Percentiles rank a stretch among this genome's conserved stretches.
Conservation (phyloP, 2,797 vertebrate species). For the Craterocephalus amniculus region DNA sequence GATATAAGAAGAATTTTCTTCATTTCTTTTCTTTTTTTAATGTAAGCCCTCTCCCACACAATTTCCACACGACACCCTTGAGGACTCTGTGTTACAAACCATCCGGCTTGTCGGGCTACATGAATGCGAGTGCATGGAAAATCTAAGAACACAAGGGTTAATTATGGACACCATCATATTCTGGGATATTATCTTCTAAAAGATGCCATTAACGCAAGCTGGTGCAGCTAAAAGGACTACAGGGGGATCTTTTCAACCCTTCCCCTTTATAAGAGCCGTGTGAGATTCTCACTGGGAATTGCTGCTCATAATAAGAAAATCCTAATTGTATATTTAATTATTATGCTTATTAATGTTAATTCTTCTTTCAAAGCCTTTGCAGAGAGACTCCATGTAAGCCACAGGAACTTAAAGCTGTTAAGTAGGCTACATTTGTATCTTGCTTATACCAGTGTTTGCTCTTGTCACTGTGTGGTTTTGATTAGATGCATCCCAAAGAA, state of each 20-base stretch:
- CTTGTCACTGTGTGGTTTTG: conserved; percentile 35
- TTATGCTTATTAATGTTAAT: conserved; percentile 23
- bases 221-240: conserved; percentile 8
- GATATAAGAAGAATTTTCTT: background rate
- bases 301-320: background rate
- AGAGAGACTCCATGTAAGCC: background rate
- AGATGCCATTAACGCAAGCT: background rate
- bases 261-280: conserved; percentile 12
- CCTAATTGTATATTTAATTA: conserved; percentile 12
- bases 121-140: background rate
- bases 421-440: conserved; percentile 2
- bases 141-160: background rate
- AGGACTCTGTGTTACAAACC: background rate
- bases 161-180: background rate
- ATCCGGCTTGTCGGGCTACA: background rate
- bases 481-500: conserved; percentile 31
- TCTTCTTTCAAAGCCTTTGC: conserved; percentile 5
- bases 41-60: background rate
- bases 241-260: conserved; percentile 2
- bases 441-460: background rate
- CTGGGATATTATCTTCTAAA: conserved; percentile 10
- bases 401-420: conserved; percentile 3
- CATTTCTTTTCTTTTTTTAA: background rate
- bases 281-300: background rate
- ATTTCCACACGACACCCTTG: background rate